These are phyloP conservation scores for Diloba caeruleocephala DNA, from an alignment of 2,888 invertebrate genomes.

Conservation along the genomic window DNA sequence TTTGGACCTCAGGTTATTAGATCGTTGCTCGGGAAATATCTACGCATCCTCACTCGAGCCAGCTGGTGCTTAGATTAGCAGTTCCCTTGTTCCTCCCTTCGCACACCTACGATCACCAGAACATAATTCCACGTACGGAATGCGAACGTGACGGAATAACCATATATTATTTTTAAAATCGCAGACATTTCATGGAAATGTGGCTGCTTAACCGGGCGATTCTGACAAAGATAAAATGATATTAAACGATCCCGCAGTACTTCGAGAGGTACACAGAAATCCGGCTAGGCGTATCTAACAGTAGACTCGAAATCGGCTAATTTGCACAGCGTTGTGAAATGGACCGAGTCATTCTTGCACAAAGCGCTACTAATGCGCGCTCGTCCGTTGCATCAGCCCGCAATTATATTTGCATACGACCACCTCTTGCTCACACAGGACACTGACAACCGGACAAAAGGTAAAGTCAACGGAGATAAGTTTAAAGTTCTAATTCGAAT, in stretches of 20 bases:
- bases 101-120: too few relatives aligned
- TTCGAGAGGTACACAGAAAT: slow-evolving; percentile 57
- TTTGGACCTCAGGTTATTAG: too few relatives aligned
- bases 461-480: slow-evolving; percentile 62
- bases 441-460: slow-evolving; percentile 64
- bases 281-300: slow-evolving; percentile 64
- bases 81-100: too few relatives aligned
- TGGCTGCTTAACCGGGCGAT: too few relatives aligned
- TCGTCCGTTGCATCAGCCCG: slow-evolving; percentile 76
- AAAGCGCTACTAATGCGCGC: slow-evolving; percentile 82
- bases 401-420: slow-evolving; percentile 86
- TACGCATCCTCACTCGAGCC: too few relatives aligned
- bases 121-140: too few relatives aligned
- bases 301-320: slow-evolving; percentile 74
- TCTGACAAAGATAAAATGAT: slow-evolving; percentile 13
- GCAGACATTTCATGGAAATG: too few relatives aligned
- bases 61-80: too few relatives aligned
- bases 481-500: slow-evolving; percentile 49
- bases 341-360: slow-evolving; percentile 82
- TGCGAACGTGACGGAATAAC: too few relatives aligned
- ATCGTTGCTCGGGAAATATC: too few relatives aligned
- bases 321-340: slow-evolving; percentile 81
- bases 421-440: slow-evolving; percentile 68
- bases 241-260: slow-evolving; percentile 35
- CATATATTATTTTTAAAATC: too few relatives aligned